These are phyloP conservation scores for Eubasilissa splendida DNA, from an alignment of 2,888 invertebrate genomes.

Conservation along the genomic window DNA sequence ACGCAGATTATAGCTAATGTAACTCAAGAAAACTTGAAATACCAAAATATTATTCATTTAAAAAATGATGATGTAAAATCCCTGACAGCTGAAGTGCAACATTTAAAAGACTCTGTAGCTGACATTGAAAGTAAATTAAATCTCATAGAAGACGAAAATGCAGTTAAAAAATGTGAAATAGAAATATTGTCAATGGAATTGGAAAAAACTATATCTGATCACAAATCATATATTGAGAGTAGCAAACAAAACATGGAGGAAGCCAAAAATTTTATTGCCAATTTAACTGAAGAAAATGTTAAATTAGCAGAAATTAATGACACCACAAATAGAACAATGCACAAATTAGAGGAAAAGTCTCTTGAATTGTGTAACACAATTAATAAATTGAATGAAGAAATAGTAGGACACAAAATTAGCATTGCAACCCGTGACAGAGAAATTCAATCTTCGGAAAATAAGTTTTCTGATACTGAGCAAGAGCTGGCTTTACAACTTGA, in stretches of 20 bases:
- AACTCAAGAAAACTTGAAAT: neutral
- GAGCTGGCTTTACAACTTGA: conserved; percentile 60
- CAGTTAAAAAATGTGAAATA: conserved; percentile 26
- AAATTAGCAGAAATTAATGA: neutral
- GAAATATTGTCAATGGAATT: neutral
- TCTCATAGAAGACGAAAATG: neutral
- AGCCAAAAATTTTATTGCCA: neutral
- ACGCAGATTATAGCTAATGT: neutral
- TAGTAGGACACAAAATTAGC: conserved; percentile 10
- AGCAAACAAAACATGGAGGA: neutral
- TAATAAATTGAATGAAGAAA: conserved; percentile 18
- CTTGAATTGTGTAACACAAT: conserved; percentile 8
- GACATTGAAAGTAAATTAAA: neutral
- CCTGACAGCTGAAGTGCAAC: neutral
- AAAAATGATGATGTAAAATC: conserved; percentile 13
- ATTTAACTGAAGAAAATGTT: neutral
- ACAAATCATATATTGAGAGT: neutral
- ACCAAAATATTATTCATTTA: neutral
- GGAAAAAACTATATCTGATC: neutral
- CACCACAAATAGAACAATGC: neutral
- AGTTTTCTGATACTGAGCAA: conserved; percentile 59
- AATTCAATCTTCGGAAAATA: conserved; percentile 47
- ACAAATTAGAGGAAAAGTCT: neutral
- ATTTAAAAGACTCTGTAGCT: neutral
- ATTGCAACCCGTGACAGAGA: conserved; percentile 41